A percentile compares a stretch with the other conserved stretches of the same genome.
Evolutionary conservation across 2,797 vertebrate genomes (phyloP).

Genomic region (Ficedula albicollis): DNA sequence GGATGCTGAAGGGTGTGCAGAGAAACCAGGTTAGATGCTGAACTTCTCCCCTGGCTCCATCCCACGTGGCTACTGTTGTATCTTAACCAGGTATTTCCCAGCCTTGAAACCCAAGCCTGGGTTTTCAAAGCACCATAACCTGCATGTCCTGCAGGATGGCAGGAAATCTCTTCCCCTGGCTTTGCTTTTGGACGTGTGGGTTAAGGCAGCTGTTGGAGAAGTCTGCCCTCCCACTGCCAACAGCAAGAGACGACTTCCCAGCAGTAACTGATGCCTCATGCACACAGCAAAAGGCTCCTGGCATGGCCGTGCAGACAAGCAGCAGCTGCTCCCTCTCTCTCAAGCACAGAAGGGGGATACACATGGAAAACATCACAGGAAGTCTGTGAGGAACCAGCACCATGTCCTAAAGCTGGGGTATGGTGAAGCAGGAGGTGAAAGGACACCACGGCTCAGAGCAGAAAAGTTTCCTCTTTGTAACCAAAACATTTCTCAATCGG

Average conservation of each 20-base stretch:
- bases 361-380: not conserved
- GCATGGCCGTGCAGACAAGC: not conserved
- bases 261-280: not conserved
- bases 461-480: not conserved
- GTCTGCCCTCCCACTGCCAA: not conserved
- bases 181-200: not conserved
- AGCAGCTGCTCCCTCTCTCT: not conserved
- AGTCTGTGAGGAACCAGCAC: not conserved
- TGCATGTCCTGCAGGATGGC: not conserved
- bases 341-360: not conserved
- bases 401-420: fast-evolving
- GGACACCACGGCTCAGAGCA: not conserved
- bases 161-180: not conserved
- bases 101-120: not conserved
- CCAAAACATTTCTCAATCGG: not conserved
- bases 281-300: not conserved
- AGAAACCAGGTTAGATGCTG: not conserved
- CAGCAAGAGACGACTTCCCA: not conserved
- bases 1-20: not conserved
- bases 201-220: not conserved
- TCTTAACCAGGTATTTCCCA: not conserved
- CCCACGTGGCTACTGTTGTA: fast-evolving
- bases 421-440: not conserved
- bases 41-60: not conserved
- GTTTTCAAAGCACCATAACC: not conserved